A percentile compares a stretch with the other conserved stretches of the same genome.
These are phyloP conservation scores for Nomada ferruginata DNA, from an alignment of 2,888 invertebrate genomes.

Conservation along the genomic window DNA sequence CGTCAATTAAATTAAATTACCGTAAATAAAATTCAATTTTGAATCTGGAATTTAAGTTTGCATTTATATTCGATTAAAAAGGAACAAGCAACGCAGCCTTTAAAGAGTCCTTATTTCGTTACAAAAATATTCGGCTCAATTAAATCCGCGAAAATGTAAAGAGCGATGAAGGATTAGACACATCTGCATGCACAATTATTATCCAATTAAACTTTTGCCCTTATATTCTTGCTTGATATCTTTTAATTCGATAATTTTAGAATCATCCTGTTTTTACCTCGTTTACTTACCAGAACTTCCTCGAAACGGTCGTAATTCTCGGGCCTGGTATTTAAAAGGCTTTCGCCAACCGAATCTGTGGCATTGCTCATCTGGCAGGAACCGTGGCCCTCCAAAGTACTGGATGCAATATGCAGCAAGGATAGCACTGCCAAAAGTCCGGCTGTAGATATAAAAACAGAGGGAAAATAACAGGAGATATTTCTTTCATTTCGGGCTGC, in stretches of 20 bases:
- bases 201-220: neutral
- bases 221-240: neutral
- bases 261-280: neutral
- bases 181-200: neutral
- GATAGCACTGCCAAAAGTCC: slow-evolving; percentile 77
- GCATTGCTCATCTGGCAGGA: slow-evolving; percentile 65
- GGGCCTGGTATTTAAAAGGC: slow-evolving; percentile 76
- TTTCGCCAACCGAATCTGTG: slow-evolving; percentile 78
- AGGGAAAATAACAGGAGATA: slow-evolving; percentile 2
- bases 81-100: no score
- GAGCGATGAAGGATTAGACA: neutral
- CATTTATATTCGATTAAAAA: no score
- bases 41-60: no score
- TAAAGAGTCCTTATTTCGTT: no score
- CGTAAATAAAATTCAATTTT: no score
- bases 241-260: neutral
- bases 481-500: neutral
- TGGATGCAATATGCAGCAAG: slow-evolving; percentile 75
- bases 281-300: slow-evolving; percentile 77
- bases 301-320: slow-evolving; percentile 80
- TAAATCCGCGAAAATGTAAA: neutral
- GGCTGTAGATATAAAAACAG: slow-evolving; percentile 66
- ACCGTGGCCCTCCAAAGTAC: slow-evolving; percentile 71
- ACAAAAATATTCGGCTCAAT: no score
- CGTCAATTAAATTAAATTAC: no score